phyloP scores from a whole-genome alignment of 1,140 invertebrate species.

The Hesperophylax magnus region DNA sequence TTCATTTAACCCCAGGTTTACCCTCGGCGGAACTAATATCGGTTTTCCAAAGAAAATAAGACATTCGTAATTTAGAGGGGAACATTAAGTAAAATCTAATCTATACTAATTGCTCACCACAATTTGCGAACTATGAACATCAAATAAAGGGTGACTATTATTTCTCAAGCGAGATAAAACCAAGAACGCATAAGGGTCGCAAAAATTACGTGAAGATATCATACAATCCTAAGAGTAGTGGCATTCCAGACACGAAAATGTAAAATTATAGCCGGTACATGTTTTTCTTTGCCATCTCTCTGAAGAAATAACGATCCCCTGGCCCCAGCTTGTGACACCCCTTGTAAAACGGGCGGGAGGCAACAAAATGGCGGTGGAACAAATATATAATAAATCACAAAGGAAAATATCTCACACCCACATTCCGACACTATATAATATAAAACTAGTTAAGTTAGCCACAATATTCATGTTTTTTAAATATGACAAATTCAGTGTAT shows the following conservation, averaged over 20 bases:
- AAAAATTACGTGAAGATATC: not conserved
- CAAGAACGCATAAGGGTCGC: not conserved
- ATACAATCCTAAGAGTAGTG: not conserved
- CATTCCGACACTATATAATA: not conserved
- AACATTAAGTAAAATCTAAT: no score
- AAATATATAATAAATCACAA: not conserved
- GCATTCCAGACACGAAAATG: constrained; percentile 26
- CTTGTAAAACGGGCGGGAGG: not conserved
- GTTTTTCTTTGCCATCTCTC: constrained; percentile 17
- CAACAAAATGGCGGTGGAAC: constrained; percentile 7
- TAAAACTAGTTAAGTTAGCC: not conserved
- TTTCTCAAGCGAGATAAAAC: not conserved
- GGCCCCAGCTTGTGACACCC: constrained; percentile 8
- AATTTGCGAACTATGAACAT: not conserved
- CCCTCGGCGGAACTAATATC: no score
- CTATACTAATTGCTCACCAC: no score
- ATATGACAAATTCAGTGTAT: no score
- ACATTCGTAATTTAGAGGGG: no score
- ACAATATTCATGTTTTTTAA: not conserved
- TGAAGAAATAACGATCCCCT: constrained; percentile 18
- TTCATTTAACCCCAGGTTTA: no score
- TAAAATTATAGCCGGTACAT: constrained; percentile 29
- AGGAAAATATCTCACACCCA: not conserved
- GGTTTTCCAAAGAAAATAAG: no score
- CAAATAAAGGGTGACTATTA: not conserved